Conservation (phyloP, 2,797 vertebrate species). For the Scomberomorus guttatus region DNA sequence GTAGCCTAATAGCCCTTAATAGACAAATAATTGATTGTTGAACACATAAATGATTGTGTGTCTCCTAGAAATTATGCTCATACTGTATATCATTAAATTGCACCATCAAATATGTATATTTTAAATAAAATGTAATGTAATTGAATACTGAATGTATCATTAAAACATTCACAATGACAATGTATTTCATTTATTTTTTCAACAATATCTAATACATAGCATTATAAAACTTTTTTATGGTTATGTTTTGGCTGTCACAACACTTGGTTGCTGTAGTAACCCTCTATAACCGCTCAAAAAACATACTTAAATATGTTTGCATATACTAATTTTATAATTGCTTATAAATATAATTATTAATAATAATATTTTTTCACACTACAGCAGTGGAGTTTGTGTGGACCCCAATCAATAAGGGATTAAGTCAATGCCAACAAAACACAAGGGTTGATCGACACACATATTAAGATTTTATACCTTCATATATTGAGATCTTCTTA, state of each 20-base stretch:
- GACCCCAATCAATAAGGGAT: slow-evolving; percentile 4
- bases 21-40: background rate
- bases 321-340: background rate
- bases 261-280: too few relatives aligned
- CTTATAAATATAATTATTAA: background rate
- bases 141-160: too few relatives aligned
- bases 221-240: too few relatives aligned
- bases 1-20: background rate
- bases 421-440: too few relatives aligned
- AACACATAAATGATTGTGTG: background rate
- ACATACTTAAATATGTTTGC: background rate
- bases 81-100: background rate
- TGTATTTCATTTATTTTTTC: too few relatives aligned
- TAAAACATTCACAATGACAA: too few relatives aligned
- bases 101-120: too few relatives aligned
- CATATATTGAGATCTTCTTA: background rate
- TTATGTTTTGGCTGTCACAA: too few relatives aligned
- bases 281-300: background rate
- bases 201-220: too few relatives aligned
- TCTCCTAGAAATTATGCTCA: background rate
- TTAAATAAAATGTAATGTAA: too few relatives aligned
- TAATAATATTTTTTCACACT: too few relatives aligned
- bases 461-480: background rate
- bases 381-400: background rate
- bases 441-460: background rate